Conservation (phyloP, 2,888 invertebrate genomes). For the Latheticus oryzae region DNA sequence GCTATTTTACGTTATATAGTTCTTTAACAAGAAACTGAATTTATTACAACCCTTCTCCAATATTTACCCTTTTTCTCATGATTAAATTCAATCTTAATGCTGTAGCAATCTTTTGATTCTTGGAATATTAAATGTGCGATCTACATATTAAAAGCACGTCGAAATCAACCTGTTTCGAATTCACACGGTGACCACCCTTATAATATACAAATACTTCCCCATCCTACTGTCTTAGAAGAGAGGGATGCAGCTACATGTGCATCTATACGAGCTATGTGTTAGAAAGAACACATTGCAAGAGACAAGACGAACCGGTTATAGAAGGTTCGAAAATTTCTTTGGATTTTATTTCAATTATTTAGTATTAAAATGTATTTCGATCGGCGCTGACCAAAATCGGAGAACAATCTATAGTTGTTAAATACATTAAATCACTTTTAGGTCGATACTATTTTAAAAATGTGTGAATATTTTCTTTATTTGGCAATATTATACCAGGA, state of each 20-base stretch:
- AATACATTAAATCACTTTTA: no score
- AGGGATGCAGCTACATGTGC: constrained; percentile 49
- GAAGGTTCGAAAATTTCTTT: constrained; percentile 57
- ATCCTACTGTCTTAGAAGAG: constrained; percentile 50
- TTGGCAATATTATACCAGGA: no score
- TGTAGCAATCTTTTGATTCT: constrained; percentile 48
- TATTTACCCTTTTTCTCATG: constrained; percentile 46
- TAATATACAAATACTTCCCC: constrained; percentile 55
- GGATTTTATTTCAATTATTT: constrained; percentile 52
- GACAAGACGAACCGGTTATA: constrained; percentile 60
- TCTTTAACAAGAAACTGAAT: no score
- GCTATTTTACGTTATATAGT: no score
- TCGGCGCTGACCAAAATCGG: constrained; percentile 10
- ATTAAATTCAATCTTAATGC: constrained; percentile 46
- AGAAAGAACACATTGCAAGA: constrained; percentile 54
- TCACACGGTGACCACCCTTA: constrained; percentile 61
- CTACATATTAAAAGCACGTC: constrained; percentile 60
- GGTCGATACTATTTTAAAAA: no score
- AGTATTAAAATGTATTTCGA: constrained; percentile 51
- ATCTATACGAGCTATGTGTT: constrained; percentile 49
- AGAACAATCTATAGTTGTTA: no score
- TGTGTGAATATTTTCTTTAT: no score
- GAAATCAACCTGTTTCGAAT: constrained; percentile 62
- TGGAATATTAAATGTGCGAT: constrained; percentile 51
- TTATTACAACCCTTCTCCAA: constrained; percentile 12